Conservation (phyloP, 2,888 invertebrate species). For the Diabrotica balteata region DNA sequence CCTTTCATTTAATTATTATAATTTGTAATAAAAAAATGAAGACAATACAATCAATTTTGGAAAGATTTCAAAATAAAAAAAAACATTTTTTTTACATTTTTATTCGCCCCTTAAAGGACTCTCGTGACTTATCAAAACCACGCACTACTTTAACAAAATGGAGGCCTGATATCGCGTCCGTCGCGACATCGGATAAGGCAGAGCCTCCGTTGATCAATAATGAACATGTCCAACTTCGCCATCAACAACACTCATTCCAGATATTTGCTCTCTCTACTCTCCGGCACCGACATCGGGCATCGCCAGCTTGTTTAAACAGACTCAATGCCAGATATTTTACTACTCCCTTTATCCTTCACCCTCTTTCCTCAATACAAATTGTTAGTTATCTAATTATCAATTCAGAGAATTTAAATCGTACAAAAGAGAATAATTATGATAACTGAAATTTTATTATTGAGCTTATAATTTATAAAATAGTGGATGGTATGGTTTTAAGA, state of each 20-base stretch:
- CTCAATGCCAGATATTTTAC: conserved; percentile 36
- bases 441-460: too few species aligned
- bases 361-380: conserved; percentile 26
- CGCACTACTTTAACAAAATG: conserved; percentile 39
- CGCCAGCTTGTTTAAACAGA: conserved; percentile 41
- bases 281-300: conserved; percentile 18
- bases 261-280: conserved; percentile 45
- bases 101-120: too few species aligned
- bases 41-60: too few species aligned
- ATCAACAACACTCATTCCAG: conserved; percentile 50
- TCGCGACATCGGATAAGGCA: conserved; percentile 59
- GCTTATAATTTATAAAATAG: too few species aligned
- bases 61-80: too few species aligned
- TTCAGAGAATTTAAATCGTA: conserved; percentile 3
- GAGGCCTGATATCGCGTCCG: conserved; percentile 54
- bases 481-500: too few species aligned
- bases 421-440: background rate
- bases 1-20: too few species aligned
- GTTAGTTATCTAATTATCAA: conserved; percentile 32
- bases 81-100: too few species aligned
- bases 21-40: too few species aligned
- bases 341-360: conserved; percentile 16
- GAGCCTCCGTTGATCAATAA: conserved; percentile 59
- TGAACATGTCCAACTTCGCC: conserved; percentile 58
- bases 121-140: background rate